Evolutionary conservation across 2,888 invertebrate genomes (phyloP).

Genomic region (Polyommatus iphigenia): DNA sequence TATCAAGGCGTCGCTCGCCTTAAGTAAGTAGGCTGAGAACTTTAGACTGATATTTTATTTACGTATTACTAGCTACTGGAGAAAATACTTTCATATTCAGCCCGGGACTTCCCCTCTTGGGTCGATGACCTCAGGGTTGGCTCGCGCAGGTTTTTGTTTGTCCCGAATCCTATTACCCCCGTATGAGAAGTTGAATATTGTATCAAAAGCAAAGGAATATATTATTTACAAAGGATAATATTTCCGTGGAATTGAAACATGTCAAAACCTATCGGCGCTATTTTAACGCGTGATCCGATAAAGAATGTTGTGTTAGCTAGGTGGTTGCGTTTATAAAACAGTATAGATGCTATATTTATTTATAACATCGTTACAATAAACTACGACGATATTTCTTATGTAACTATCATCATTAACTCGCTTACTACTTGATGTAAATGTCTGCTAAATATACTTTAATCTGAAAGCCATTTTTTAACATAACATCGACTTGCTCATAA

Average conservation of each 20-base stretch:
- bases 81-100: slow-evolving; percentile 26
- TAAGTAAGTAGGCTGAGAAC: neutral
- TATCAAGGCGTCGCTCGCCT: too few relatives aligned
- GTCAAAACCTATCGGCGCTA: neutral
- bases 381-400: too few relatives aligned
- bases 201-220: slow-evolving; percentile 9
- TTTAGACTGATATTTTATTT: slow-evolving; percentile 23
- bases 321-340: too few relatives aligned
- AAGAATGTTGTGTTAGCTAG: neutral
- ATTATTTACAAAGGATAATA: slow-evolving; percentile 13
- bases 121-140: slow-evolving; percentile 25
- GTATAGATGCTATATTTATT: too few relatives aligned
- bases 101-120: slow-evolving; percentile 21
- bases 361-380: too few relatives aligned
- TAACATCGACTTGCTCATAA: too few relatives aligned
- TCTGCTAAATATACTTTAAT: too few relatives aligned
- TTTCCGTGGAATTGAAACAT: neutral
- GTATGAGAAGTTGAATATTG: slow-evolving; percentile 14
- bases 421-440: too few relatives aligned
- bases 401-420: too few relatives aligned
- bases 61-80: neutral
- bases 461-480: too few relatives aligned
- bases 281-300: neutral
- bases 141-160: neutral
- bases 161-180: neutral